Conservation (phyloP, 2,888 invertebrate species). For the Epirrhoe tristata region DNA sequence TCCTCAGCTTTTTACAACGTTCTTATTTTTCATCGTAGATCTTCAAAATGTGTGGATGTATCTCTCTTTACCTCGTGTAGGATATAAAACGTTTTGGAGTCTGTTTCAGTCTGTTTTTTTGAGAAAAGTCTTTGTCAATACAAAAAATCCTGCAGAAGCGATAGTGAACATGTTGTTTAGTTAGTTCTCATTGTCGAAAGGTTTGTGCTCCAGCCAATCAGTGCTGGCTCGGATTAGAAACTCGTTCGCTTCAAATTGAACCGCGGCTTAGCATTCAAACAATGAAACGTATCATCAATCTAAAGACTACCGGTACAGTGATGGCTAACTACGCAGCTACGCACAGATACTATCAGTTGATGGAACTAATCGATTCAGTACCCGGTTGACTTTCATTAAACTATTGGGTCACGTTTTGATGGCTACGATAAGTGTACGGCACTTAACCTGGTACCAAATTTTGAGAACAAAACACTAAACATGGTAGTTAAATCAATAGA, state of each 20-base stretch:
- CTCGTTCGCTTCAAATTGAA: slow-evolving; percentile 12
- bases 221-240: slow-evolving; percentile 4
- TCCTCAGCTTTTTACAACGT: too few relatives aligned
- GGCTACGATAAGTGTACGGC: slow-evolving; percentile 60
- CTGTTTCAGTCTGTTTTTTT: too few relatives aligned
- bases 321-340: slow-evolving; percentile 66
- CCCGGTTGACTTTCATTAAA: slow-evolving; percentile 72
- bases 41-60: too few relatives aligned
- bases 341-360: slow-evolving; percentile 72
- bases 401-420: slow-evolving; percentile 73
- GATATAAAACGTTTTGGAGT: too few relatives aligned
- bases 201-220: background rate
- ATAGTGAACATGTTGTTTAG: slow-evolving; percentile 1
- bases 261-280: slow-evolving; percentile 64
- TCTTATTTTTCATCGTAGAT: too few relatives aligned
- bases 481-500: slow-evolving; percentile 20
- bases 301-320: slow-evolving; percentile 77
- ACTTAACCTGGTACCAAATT: slow-evolving; percentile 53
- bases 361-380: slow-evolving; percentile 77
- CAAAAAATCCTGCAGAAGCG: background rate
- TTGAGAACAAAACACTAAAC: slow-evolving; percentile 37
- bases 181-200: background rate
- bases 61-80: too few relatives aligned
- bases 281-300: slow-evolving; percentile 78
- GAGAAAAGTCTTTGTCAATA: background rate